Evolutionary conservation across 1,140 invertebrate species (phyloP), one percentile per base, ranked within the genome.

Genomic region (Mactra quadrangularis): DNA sequence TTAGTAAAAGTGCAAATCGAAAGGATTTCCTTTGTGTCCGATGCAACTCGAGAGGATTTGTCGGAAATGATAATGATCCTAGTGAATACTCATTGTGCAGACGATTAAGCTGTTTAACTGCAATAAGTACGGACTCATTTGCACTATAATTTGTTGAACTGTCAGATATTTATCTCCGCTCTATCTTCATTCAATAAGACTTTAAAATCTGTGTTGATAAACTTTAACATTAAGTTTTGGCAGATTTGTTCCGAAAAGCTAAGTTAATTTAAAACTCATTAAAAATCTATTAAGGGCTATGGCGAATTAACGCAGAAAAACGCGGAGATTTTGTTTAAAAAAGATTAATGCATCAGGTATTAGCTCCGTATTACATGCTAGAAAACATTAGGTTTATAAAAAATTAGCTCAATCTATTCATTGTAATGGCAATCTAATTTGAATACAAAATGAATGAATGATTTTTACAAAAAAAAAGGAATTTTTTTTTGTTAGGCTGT

Each of bases 181-280:
- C 55, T 76, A 62, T 76, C 55, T 60, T 60, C n/a, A n/a, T 76
- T 45, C 45, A 76, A 31, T 62, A 50, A 29, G 57, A 60, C 74
- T 62, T 76, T 62, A 29, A 76, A 76, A 62, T 50, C 55, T 57
- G 57, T 35, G 45, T 47, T 45, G 74, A 76, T 76, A 76, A 62
- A 31, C 13, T 57, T 13, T 29, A 15, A 19, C 35, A 29, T 29
- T 35, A n/a, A 53, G 57, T 76, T 76, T 76, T 76, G 74, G 55
- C 74, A 76, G 45, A 60, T 78, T 78, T 68, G 59, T 68, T 77
- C 60, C n/a, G 29, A 52, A 55, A 81, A 68, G 66, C 41, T 29
- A 35, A 68, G 66, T 81, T 81, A 81, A 81, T 81, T 81, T 81
- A 81, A 81, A 81, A 81, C 62, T 70, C 77, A 71, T 81, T 71